phyloP scores from a whole-genome alignment of 2,797 vertebrate genomes.

The Epinephelus awoara region DNA sequence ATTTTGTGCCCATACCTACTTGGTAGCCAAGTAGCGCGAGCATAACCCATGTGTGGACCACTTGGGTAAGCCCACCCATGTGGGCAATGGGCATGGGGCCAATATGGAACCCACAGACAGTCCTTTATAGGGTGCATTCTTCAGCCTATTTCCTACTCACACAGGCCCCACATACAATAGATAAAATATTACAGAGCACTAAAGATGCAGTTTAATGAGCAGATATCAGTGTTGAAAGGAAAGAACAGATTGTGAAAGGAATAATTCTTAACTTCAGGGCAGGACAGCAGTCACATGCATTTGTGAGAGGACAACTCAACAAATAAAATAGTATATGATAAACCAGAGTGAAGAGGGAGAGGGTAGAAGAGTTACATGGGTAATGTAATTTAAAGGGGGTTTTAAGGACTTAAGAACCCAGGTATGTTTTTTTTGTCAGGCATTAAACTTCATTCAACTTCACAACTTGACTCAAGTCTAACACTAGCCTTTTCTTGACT shows the following conservation, averaged over 20 bases:
- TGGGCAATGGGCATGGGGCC: too few species aligned
- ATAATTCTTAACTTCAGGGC: background rate
- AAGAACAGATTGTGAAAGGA: background rate
- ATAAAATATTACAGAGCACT: background rate
- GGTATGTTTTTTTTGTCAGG: too few species aligned
- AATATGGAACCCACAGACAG: too few species aligned
- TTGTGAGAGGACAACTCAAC: background rate
- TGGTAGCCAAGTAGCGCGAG: too few species aligned
- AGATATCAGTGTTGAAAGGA: background rate
- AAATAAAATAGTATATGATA: background rate
- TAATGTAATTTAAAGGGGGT: background rate
- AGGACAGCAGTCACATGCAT: background rate
- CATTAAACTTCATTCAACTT: too few species aligned
- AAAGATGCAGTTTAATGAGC: background rate
- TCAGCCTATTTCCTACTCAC: too few species aligned
- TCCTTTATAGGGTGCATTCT: too few species aligned
- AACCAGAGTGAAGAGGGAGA: background rate
- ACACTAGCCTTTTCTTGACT: background rate
- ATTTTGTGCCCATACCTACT: too few species aligned
- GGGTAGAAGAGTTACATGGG: background rate
- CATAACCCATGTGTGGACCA: too few species aligned
- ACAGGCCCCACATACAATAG: background rate
- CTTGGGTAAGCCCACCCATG: too few species aligned
- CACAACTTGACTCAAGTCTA: background rate
- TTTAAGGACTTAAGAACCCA: too few species aligned